Conservation (phyloP, 2,888 invertebrate genomes). For the Drosophila robusta region DNA sequence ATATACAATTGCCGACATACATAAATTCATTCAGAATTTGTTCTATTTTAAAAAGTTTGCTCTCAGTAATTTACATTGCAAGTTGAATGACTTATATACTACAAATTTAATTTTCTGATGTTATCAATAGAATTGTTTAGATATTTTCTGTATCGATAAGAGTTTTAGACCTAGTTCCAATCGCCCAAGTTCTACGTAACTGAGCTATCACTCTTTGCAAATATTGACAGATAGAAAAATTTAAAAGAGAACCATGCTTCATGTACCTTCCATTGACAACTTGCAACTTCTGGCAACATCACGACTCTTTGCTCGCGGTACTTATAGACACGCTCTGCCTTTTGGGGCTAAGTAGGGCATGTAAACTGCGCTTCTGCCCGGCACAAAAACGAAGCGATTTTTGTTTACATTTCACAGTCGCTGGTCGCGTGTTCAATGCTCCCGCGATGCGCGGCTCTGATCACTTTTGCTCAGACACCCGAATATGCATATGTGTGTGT, state of each 20-base stretch:
- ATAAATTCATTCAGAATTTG: too few species aligned
- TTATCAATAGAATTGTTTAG: not conserved
- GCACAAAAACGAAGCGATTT: conserved; percentile 39
- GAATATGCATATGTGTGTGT: not conserved
- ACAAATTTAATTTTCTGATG: too few species aligned
- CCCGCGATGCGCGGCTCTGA: conserved; percentile 30
- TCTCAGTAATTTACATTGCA: too few species aligned
- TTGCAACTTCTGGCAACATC: conserved; percentile 17
- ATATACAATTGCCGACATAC: too few species aligned
- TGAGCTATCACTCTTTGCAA: not conserved
- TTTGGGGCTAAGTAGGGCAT: conserved; percentile 66
- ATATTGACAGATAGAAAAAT: conserved; percentile 1
- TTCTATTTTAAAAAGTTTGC: too few species aligned
- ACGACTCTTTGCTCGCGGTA: conserved; percentile 3
- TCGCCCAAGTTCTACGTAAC: not conserved
- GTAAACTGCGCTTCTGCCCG: conserved; percentile 55
- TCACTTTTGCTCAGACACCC: conserved; percentile 20
- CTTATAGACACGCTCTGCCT: conserved; percentile 16
- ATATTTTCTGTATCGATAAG: not conserved
- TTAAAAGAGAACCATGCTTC: not conserved
- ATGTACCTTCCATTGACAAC: conserved; percentile 3
- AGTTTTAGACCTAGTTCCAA: not conserved
- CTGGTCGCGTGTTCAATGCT: conserved; percentile 68
- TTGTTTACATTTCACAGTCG: conserved; percentile 66
- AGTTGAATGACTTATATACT: too few species aligned